Base-by-base conservation (phyloP, 2,113 vertebrate genomes). In the Gobio gobio region DNA sequence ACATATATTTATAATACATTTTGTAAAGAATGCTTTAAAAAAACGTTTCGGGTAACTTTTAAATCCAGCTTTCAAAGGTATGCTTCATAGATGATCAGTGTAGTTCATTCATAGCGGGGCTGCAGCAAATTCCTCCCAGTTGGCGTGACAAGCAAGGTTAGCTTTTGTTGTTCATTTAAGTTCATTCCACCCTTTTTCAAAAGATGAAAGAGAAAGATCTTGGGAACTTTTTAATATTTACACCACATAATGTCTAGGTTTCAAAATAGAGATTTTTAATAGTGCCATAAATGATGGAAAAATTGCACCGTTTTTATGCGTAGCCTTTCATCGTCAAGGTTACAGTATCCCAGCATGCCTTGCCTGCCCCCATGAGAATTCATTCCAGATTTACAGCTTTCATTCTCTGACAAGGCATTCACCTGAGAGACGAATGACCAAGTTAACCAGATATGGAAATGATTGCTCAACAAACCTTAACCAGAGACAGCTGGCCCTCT, bases 361-460 rank as follows among this genome's bases (percentile, higher is more conserved):
- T 83, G 59, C 61, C 72, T 80, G 18, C 75, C 33, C 70, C 40
- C 14, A 26, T 80, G 73, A 72, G 79, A 74, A 45, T 78, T 82
- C 51, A 77, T 51, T 40, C 40, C 76, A 86, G 82, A 90, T 90
- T 86, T 88, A 82, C 83, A 47, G 85, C 75, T 70, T 78, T 80
- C 58, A 86, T 78, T 89, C 74, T 81, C 49, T 47, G 24, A 82
- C 14, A 72, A 89, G 80, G 83, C 54, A 56, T 76, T 87, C 84
- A 81, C 66, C 16, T 84, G 10, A 63, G 26, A 58, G 82, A 66
- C 56, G 64, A 79, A 61, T 85, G 59, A 81, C 82, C 36, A 63
- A 85, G 87, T 91, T 89, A 86, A 90, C 83, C 76, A 86, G 77
- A 87, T 87, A 86, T 89, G 84, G 87, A 88, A 87, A 89, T 64